A percentile compares a stretch with the other conserved stretches of the same genome.
phyloP scores from a whole-genome alignment of 64 coral and sea anemone genomes.

The Acropora tenuis region DNA sequence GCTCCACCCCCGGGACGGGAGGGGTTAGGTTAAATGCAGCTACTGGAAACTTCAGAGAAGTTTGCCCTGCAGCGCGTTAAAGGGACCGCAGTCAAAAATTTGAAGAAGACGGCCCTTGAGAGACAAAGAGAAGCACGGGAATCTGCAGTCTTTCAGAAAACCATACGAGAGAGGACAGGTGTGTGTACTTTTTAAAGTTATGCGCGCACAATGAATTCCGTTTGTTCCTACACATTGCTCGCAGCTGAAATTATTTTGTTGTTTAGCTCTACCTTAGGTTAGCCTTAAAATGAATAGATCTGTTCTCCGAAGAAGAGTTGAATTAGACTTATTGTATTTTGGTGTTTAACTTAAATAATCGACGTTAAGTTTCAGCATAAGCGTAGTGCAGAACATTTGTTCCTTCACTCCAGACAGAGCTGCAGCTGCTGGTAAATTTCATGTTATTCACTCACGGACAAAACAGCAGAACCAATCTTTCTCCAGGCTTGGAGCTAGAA shows the following conservation, averaged over 20 bases:
- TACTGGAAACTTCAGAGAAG: background rate
- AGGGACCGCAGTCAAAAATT: background rate
- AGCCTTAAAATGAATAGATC: background rate
- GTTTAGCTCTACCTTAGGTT: background rate
- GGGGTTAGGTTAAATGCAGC: too few species aligned
- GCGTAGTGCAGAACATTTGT: too few species aligned
- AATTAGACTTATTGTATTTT: background rate
- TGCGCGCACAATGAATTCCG: background rate
- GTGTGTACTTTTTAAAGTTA: background rate
- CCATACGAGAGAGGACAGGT: constrained; percentile 25
- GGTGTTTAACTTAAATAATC: background rate
- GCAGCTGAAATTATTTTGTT: background rate
- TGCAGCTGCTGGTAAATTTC: too few species aligned
- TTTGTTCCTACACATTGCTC: background rate
- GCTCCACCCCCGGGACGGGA: too few species aligned
- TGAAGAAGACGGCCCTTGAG: constrained; percentile 7
- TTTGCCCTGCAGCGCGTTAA: background rate
- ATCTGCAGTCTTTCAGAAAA: constrained; percentile 22
- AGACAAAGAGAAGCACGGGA: constrained; percentile 15
- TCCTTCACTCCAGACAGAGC: too few species aligned
- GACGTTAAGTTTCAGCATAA: background rate
- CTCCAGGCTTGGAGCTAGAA: too few species aligned
- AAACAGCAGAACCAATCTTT: too few species aligned
- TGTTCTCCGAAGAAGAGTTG: background rate
- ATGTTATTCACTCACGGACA: too few species aligned